These are phyloP conservation scores for Trachemys scripta DNA, from an alignment of 2,113 vertebrate genomes.

Conservation along the genomic window DNA sequence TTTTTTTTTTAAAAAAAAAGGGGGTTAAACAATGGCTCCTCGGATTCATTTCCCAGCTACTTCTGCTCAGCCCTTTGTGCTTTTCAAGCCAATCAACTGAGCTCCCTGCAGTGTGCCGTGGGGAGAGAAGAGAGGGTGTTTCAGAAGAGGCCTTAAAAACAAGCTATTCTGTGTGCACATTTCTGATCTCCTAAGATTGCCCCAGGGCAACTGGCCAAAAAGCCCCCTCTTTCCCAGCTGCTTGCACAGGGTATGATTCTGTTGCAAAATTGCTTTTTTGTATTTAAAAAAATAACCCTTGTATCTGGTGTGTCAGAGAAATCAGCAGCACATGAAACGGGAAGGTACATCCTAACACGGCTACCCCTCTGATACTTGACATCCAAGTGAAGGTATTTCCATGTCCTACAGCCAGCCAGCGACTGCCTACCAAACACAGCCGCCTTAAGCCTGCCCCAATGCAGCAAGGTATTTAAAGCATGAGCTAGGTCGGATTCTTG, in stretches of 20 bases:
- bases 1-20: background rate
- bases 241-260: background rate
- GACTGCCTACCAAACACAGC: background rate
- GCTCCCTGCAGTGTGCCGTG: fast-evolving
- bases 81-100: background rate
- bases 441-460: background rate
- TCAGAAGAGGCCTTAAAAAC: background rate
- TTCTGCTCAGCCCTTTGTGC: background rate
- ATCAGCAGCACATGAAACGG: fast-evolving
- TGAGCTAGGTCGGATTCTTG: background rate
- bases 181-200: background rate
- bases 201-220: background rate
- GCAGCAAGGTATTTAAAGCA: fast-evolving
- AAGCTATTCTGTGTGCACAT: fast-evolving
- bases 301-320: background rate
- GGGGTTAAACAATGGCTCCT: background rate
- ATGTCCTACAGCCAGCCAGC: background rate
- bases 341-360: background rate
- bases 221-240: background rate
- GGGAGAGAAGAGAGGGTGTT: background rate
- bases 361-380: no score
- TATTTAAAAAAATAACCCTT: background rate
- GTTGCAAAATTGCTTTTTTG: background rate
- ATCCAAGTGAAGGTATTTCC: background rate
- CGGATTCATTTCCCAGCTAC: background rate